phyloP scores from a whole-genome alignment of 64 coral and sea anemone species.

The Actinia tenebrosa region DNA sequence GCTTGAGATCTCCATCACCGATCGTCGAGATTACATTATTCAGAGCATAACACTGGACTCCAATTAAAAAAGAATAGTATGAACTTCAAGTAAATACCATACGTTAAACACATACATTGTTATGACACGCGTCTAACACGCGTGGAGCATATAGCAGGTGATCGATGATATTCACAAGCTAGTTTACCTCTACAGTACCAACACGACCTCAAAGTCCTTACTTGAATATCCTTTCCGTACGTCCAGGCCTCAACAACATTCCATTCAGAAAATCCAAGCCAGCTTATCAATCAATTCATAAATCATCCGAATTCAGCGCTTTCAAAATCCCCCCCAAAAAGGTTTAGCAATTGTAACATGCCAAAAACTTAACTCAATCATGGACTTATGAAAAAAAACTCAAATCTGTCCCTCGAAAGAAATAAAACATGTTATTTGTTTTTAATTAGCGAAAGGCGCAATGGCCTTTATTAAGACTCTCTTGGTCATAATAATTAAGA shows the following conservation, averaged over 20 bases:
- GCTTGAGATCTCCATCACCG: slow-evolving; percentile 42
- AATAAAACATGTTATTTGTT: slow-evolving; percentile 85
- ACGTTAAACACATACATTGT: slow-evolving; percentile 70
- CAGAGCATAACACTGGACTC: slow-evolving; percentile 64
- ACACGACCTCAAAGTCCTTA: background rate
- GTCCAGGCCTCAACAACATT: background rate
- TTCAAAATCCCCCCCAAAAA: background rate
- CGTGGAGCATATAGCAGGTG: slow-evolving; percentile 65
- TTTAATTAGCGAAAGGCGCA: slow-evolving; percentile 80
- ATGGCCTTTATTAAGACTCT: slow-evolving; percentile 77
- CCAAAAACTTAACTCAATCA: slow-evolving; percentile 74
- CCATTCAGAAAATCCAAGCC: background rate
- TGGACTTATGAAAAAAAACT: slow-evolving; percentile 65
- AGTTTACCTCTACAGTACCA: background rate
- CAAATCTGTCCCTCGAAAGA: slow-evolving; percentile 61
- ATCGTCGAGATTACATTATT: slow-evolving; percentile 55
- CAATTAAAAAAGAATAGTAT: slow-evolving; percentile 84
- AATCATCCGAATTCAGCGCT: background rate
- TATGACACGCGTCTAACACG: slow-evolving; percentile 78
- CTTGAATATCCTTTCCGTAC: background rate
- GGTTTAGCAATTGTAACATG: background rate
- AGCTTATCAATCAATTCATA: background rate
- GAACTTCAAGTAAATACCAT: slow-evolving; percentile 59
- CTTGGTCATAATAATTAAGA: slow-evolving; percentile 56
- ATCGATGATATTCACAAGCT: background rate